Evolutionary conservation across 2,113 vertebrate genomes (phyloP).

Genomic region (Corvus cornix): DNA sequence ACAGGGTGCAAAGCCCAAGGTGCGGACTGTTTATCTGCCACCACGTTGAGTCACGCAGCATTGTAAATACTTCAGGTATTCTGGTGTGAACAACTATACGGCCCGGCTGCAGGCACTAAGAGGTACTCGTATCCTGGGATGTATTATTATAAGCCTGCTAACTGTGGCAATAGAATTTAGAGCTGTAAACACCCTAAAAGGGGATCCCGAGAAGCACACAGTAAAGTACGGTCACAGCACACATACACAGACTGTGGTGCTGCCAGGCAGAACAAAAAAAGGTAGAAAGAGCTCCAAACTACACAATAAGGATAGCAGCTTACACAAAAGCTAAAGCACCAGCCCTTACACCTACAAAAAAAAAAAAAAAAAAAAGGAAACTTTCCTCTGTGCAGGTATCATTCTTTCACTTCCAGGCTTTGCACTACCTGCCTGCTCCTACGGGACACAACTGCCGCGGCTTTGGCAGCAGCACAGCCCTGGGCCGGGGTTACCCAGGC

Average conservation of each 20-base stretch:
- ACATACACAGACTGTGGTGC: rapidly evolving
- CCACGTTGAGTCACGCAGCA: rapidly evolving
- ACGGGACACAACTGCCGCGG: rapidly evolving
- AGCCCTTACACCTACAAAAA: rapidly evolving
- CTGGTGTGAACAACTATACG: rapidly evolving
- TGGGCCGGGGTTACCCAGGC: rapidly evolving
- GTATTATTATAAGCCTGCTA: rapidly evolving
- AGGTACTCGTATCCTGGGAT: rapidly evolving
- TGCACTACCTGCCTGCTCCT: rapidly evolving
- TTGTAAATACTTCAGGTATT: rapidly evolving
- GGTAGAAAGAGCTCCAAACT: not conserved
- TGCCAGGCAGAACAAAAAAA: not conserved
- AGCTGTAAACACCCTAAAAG: not conserved
- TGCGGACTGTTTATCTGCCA: rapidly evolving
- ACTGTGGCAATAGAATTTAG: rapidly evolving
- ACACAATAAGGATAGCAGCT: not conserved
- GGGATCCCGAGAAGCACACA: rapidly evolving
- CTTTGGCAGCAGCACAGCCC: rapidly evolving
- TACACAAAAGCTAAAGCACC: rapidly evolving
- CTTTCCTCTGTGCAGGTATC: rapidly evolving
- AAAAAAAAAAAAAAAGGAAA: rapidly evolving
- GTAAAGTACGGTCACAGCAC: rapidly evolving
- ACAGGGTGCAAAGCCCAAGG: not conserved
- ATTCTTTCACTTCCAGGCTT: rapidly evolving
- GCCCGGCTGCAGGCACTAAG: not conserved